These are phyloP conservation scores for Cinara cedri DNA, from an alignment of 2,888 invertebrate genomes.

Conservation along the genomic window DNA sequence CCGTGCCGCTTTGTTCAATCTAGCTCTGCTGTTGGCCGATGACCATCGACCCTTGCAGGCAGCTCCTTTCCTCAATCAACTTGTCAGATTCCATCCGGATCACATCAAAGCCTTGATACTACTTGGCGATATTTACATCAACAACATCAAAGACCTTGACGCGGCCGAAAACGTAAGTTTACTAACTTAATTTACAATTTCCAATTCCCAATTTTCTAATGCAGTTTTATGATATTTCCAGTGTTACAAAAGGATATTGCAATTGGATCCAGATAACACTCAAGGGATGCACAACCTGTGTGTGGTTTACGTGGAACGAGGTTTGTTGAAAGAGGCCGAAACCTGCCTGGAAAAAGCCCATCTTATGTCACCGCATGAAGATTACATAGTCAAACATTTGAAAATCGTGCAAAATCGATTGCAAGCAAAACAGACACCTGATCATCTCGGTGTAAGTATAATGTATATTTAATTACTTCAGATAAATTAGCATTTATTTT, in stretches of 20 bases:
- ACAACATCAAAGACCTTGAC: constrained; percentile 90
- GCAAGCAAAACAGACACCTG: constrained; percentile 37
- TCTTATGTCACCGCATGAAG: constrained; percentile 83
- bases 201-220: not conserved
- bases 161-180: constrained; percentile 86
- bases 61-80: constrained; percentile 87
- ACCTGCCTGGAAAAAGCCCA: constrained; percentile 83
- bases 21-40: constrained; percentile 88
- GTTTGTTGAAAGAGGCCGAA: constrained; percentile 82
- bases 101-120: constrained; percentile 93
- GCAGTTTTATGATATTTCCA: constrained; percentile 63
- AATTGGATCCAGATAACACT: constrained; percentile 86
- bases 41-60: constrained; percentile 87
- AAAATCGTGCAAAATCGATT: constrained; percentile 75
- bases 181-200: not conserved
- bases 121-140: constrained; percentile 94
- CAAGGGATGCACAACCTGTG: constrained; percentile 96
- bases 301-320: constrained; percentile 92
- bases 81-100: constrained; percentile 88
- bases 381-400: constrained; percentile 88
- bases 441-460: constrained; percentile 29
- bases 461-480: not conserved
- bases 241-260: constrained; percentile 88
- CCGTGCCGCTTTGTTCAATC: constrained; percentile 91
- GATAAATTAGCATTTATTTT: not conserved